Base-by-base conservation (phyloP, 2,888 invertebrate genomes). In the Lasioglossum malachurum region DNA sequence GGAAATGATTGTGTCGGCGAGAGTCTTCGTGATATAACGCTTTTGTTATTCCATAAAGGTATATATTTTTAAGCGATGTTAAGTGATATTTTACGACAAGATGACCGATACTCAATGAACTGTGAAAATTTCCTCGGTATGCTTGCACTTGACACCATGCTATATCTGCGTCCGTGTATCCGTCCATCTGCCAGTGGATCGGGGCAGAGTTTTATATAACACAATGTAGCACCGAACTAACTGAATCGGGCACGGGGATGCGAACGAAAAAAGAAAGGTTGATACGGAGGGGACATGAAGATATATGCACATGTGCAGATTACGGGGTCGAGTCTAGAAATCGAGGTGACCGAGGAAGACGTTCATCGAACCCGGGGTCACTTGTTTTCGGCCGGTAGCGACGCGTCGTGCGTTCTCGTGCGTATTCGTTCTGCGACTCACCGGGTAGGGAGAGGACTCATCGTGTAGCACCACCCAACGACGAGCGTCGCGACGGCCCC, bases 401-500 rank as follows among this genome's bases (percentile, higher is more conserved):
- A 77, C 69, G 53, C 71, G 78, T 90, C 82, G 86, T 84, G 84
- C 83, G 82, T 81, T 49, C 79, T 86, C 89, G 89, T 91, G 83
- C 80, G 86, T 88, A 84, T 85, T 88, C 88, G 89, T 87, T 73
- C 83, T 80, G 78, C 85, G 87, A 92, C 92, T 92, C 89, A 92
- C 92, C 92, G 92, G 87, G 87, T 89, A 86, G 89, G 89, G 88
- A 87, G 89, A 91, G 88, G 88, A 84, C 78, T 89, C 89, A 84
- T 89, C 89, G 88, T 92, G 92, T 73, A 92, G 88, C 73, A 92
- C 88, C 87, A 92, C 91, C 93, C 93, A 93, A 46, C 92, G 90
- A 72, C 89, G 87, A 86, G 92, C 91, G 77, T 90, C 91, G 84
- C 90, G 91, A 84, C 88, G 87, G 80, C 92, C 87, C 79, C 93